Evolutionary conservation across 2,113 vertebrate species (phyloP), one percentile per base, ranked within the genome.

Genomic region (Circaetus cinerascens): DNA sequence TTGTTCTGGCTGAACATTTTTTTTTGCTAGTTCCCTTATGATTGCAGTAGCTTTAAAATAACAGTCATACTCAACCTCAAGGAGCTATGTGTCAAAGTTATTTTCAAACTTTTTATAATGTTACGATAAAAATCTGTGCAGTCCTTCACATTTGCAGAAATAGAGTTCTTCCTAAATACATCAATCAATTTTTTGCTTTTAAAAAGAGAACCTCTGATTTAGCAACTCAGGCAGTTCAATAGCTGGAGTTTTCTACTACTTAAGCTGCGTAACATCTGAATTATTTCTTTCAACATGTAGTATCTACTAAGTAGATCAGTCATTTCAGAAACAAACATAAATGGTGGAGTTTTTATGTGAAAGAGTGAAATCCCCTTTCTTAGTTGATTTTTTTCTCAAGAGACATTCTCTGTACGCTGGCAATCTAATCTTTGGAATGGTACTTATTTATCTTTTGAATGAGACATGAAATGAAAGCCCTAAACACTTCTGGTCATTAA

Each of bases 401-500:
- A 84, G 46, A 40, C 14, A 16, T 48, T 95, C 36, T 84, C 40
- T 86, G 30, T 91, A 41, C 14, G 17, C 83, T 67, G 75, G 59
- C 88, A 96, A 5, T 91, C 86, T 97, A n/a, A 84, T 96, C 94
- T 88, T 66, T 9, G 20, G 57, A 97, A 94, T 77, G 40, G 76
- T 80, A 27, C 55, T 95, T 73, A 72, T 96, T 93, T 86, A 60
- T 97, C 93, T 92, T 92, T 91, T 73, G 75, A 97, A 97, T 74
- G 75, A 90, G 86, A 86, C 79, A 10, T 93, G 90, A 68, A 91
- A 82, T 88, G 78, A 94, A 96, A 93, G 73, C 66, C 68, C 69
- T 95, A 53, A 96, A 95, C 81, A 69, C 46, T 92, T 79, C 25
- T 95, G 84, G 77, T 91, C 88, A 73, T 95, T 95, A 94, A 82